Percentiles rank a stretch among this genome's conserved stretches.
phyloP scores from a whole-genome alignment of 1,140 invertebrate species.

The Lamellibrachia luymesi region DNA sequence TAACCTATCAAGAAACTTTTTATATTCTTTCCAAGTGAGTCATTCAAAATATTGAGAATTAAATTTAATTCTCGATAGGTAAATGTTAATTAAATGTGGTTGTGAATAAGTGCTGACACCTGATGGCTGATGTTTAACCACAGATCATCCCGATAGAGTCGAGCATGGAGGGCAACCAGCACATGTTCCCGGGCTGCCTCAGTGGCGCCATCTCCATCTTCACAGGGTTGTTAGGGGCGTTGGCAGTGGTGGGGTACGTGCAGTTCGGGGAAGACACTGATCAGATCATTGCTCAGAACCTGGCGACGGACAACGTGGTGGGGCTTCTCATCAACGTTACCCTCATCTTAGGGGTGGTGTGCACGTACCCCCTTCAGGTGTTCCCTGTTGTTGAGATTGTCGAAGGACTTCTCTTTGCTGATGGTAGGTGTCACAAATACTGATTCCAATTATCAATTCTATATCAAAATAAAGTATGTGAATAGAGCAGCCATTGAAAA shows the following conservation, averaged over 20 bases:
- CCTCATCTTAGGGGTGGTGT: constrained; percentile 43
- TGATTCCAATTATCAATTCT: background rate
- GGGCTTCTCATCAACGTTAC: constrained; percentile 42
- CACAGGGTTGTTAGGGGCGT: constrained; percentile 30
- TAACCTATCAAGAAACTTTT: no score
- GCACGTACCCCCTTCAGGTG: constrained; percentile 50
- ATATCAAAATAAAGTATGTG: no score
- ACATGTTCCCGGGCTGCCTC: constrained; percentile 46
- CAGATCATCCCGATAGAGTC: constrained; percentile 52
- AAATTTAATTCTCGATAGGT: no score
- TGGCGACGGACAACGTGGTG: constrained; percentile 27
- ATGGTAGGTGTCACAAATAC: constrained; percentile 36
- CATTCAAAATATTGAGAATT: no score
- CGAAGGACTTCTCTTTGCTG: constrained; percentile 42
- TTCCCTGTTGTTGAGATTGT: constrained; percentile 49
- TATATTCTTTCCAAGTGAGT: no score
- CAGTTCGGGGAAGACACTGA: constrained; percentile 39
- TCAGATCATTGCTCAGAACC: constrained; percentile 46
- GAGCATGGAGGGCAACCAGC: constrained; percentile 52
- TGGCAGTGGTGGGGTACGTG: constrained; percentile 51
- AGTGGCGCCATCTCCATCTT: constrained; percentile 42
- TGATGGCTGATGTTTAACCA: background rate
- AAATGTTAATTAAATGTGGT: background rate
- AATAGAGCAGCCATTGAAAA: no score
- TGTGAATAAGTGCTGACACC: background rate